Conservation (phyloP, 2,797 vertebrate genomes). For the Euthynnus affinis region DNA sequence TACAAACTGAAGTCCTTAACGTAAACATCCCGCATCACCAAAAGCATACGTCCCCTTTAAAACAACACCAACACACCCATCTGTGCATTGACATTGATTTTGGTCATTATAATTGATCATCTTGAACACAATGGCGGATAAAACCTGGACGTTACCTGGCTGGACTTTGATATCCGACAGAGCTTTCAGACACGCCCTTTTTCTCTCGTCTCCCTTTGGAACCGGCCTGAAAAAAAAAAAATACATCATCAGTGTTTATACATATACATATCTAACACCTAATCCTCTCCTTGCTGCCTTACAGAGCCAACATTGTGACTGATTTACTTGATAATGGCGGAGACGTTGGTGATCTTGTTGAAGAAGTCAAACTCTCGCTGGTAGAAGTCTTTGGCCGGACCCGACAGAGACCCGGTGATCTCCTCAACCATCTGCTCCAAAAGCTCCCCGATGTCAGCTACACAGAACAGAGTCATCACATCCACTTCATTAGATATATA, state of each 20-base stretch:
- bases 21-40: no score
- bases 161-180: slow-evolving; percentile 97
- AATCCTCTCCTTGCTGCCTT: not conserved
- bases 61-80: no score
- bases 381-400: slow-evolving; percentile 98
- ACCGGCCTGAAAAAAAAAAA: slow-evolving; percentile 87
- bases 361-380: slow-evolving; percentile 98
- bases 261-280: accelerated
- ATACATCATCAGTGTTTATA: not conserved
- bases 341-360: slow-evolving; percentile 98
- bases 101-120: no score
- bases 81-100: no score
- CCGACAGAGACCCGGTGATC: slow-evolving; percentile 94
- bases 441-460: slow-evolving; percentile 97
- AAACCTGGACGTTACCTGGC: slow-evolving; percentile 83
- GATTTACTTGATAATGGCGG: slow-evolving; percentile 95
- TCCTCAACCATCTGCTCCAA: slow-evolving; percentile 96
- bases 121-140: no score
- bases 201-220: slow-evolving; percentile 97
- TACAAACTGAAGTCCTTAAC: no score
- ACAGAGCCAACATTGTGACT: accelerated
- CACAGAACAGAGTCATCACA: slow-evolving; percentile 2
- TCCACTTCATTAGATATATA: not conserved
- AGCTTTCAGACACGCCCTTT: slow-evolving; percentile 95
- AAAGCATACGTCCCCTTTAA: no score